Evolutionary conservation across 2,888 invertebrate genomes (phyloP).

Genomic region (Pristionchus japonicus): DNA sequence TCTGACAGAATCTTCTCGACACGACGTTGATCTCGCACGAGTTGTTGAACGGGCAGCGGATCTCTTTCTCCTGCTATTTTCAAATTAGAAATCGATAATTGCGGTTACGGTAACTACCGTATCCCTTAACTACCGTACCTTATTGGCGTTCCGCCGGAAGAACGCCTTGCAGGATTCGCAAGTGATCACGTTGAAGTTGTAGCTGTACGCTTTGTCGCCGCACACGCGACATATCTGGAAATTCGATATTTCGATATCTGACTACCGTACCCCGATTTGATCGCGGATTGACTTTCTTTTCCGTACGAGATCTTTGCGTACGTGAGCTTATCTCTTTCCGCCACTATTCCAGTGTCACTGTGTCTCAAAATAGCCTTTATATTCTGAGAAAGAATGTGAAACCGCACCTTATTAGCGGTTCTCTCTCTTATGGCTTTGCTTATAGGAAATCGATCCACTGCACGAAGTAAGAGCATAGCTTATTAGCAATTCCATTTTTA

Average conservation of each 20-base stretch:
- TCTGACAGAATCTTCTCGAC: constrained; percentile 94
- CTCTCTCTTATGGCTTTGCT: no score
- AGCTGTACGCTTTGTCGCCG: constrained; percentile 81
- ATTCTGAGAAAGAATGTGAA: not conserved
- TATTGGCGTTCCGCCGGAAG: constrained; percentile 90
- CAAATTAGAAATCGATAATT: not conserved
- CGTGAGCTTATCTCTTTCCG: not conserved
- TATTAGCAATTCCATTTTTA: no score
- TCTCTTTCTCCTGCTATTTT: constrained; percentile 63
- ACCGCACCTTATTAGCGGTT: constrained; percentile 14
- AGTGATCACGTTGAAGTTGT: constrained; percentile 77
- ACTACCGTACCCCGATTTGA: not conserved
- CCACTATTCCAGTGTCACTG: not conserved
- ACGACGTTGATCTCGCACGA: constrained; percentile 71
- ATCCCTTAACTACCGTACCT: constrained; percentile 53
- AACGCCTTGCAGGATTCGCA: constrained; percentile 98
- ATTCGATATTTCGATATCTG: not conserved
- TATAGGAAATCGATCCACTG: no score
- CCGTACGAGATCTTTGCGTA: no score
- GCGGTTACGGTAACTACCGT: not conserved
- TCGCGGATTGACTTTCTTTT: no score
- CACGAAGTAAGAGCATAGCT: no score
- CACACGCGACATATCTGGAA: constrained; percentile 87
- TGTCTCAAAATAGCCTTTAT: not conserved
- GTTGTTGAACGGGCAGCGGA: constrained; percentile 71